Evolutionary conservation across 1,140 invertebrate species (phyloP), one percentile per base, ranked within the genome.

Genomic region (Drosophila saltans): DNA sequence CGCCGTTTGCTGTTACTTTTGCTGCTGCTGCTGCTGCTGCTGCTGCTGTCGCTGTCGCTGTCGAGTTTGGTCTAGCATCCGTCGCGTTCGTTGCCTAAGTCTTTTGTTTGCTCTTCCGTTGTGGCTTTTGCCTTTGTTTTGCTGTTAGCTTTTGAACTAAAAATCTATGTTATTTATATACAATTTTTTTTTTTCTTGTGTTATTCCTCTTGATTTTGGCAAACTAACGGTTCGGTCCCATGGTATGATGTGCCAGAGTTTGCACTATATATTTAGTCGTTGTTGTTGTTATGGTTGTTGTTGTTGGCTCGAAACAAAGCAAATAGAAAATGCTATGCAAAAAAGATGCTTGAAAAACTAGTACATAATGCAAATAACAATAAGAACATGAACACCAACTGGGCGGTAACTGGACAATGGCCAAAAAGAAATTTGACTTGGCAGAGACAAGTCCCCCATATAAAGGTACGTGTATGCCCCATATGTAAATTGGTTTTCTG

Each of bases 61-160:
- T 24, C 16, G 45, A 7, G 45, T 48, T 48, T 52, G 21, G 45
- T 52, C 45, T 52, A 64, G 43, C 61, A 59, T 39, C 36, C 65
- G 24, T 40, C 65, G 69, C 56, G 83, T 82, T 88, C 63, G 79
- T 82, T 82, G 83, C 63, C 59, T 69, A 69, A 78, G 76, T 88
- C 77, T 80, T 88, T 83, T 88, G 84, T 88, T 80, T 70, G 56
- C 59, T 75, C 72, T 80, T 70, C 78, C 78, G 68, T 67, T 75
- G 63, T 24, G 41, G 56, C 52, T 64, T 62, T 45, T 57, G 48
- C 57, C 63, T 39, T 21, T 48, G 52, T 41, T 55, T 40, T 64
- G 59, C 21, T 41, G 40, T 52, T 52, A 52, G 45, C 45, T 52
- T 52, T 52, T 52, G 45, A 52, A 52, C 45, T 52, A 52, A 52